Base-by-base conservation (phyloP, 2,888 invertebrate genomes). In the Corythucha ciliata region DNA sequence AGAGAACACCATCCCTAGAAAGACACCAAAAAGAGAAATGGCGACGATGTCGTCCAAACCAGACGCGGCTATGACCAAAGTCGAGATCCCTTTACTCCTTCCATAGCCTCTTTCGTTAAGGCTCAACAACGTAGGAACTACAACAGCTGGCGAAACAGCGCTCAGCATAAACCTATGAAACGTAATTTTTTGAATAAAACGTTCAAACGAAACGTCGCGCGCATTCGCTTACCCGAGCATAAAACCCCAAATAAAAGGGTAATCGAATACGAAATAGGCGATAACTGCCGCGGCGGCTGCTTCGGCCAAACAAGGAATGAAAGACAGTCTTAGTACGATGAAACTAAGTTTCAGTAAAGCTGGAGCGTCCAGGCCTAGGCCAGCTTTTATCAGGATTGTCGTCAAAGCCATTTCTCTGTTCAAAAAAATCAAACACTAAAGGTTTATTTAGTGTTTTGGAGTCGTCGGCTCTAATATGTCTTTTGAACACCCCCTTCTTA, bases 21-120 rank as follows among this genome's bases (percentile, higher is more conserved):
- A 68, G 29, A 85, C 74, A 21, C 82, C 79, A 65, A 83, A 88
- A 5, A 79, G 68, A 52, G 82, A 81, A 58, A 86, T 81, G 46
- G 84, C 79, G 48, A 83, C 73, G 46, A 87, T 81, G 67, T 84
- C 83, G 63, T 87, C 86, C 54, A 85, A 72, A 57, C 81, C 80
- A 20, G 80, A 74, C 0, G 81, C 79, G 6, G 81, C 80, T 55
- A 80, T 78, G 4, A 86, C 77, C 44, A 87, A 69, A 1, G 84
- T 83, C 29, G 84, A 80, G 32, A 88, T 79, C 21, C 83, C 84
- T 66, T 80, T 81, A 62, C 78, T 77, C 39, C 80, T 72, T 6
- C 85, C 85, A 60, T 75, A 77, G 7, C 78, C 77, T 48, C 67
- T 68, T 57, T 78, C 78, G 63, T 78, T 74, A 16, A 82, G 69